phyloP scores from a whole-genome alignment of 2,797 vertebrate species.

The Muscicapa striata region DNA sequence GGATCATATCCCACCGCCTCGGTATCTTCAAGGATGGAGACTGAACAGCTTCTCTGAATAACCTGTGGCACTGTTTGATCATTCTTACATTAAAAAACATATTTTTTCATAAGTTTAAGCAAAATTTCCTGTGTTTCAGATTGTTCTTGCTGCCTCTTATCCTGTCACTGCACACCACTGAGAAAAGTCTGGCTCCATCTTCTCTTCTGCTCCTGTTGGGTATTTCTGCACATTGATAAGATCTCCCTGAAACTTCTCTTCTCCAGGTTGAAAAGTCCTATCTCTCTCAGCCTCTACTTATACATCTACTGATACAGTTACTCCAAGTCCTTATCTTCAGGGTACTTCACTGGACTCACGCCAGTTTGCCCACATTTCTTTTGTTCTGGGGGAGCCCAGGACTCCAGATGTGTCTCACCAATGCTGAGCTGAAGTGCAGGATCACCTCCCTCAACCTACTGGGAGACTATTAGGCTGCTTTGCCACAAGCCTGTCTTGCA shows the following conservation, averaged over 20 bases:
- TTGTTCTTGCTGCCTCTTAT: background rate
- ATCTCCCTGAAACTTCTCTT: background rate
- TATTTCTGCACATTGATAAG: background rate
- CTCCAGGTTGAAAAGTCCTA: background rate
- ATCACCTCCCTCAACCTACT: background rate
- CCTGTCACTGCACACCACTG: background rate
- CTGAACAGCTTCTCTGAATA: background rate
- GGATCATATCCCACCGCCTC: background rate
- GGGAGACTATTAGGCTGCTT: background rate
- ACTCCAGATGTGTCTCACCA: background rate
- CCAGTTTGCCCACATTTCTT: background rate
- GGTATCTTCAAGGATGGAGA: background rate
- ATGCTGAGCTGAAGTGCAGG: background rate
- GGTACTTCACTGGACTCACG: background rate
- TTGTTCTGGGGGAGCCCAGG: background rate
- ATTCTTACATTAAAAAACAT: background rate
- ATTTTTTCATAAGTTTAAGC: background rate
- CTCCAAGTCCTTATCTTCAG: background rate
- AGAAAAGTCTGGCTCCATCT: background rate
- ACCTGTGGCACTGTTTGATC: background rate
- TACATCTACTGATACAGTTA: background rate
- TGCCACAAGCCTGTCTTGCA: background rate
- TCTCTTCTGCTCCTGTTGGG: background rate
- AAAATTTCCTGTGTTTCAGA: background rate
- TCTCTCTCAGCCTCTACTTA: background rate